Percentiles rank a stretch among this genome's conserved stretches.
Conservation (phyloP, 2,888 invertebrate species). For the Lucinisca nassula region DNA sequence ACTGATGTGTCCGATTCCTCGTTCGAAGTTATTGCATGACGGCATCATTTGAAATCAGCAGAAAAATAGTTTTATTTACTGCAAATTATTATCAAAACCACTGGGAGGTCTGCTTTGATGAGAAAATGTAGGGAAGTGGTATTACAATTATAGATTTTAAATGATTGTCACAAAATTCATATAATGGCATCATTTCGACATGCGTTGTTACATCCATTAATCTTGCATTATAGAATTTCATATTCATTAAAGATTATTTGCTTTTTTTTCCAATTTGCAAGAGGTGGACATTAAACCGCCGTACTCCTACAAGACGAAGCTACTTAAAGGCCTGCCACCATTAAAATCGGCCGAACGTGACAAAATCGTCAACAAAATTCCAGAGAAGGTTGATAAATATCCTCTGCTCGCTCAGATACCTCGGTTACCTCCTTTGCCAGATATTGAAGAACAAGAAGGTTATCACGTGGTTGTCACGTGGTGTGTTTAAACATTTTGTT, state of each 20-base stretch:
- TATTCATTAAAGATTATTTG: background rate
- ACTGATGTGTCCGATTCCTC: too few relatives aligned
- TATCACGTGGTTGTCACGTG: background rate
- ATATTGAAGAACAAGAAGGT: conserved; percentile 71
- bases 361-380: conserved; percentile 9
- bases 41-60: too few relatives aligned
- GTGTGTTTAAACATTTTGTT: background rate
- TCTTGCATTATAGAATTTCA: too few relatives aligned
- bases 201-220: background rate
- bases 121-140: too few relatives aligned
- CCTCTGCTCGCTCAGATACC: conserved; percentile 62
- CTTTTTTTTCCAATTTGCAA: conserved; percentile 12
- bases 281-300: conserved; percentile 63
- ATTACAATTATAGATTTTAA: too few relatives aligned
- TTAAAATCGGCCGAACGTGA: conserved; percentile 18
- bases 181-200: background rate
- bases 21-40: too few relatives aligned
- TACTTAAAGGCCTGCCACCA: conserved; percentile 56
- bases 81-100: too few relatives aligned
- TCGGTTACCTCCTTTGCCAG: conserved; percentile 67
- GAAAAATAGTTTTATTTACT: too few relatives aligned
- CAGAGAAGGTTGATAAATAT: conserved; percentile 63
- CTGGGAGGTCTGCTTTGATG: too few relatives aligned
- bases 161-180: too few relatives aligned
- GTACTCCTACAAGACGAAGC: conserved; percentile 56